Evolutionary conservation across 2,113 vertebrate genomes (phyloP).

Genomic region (Ochotona princeps): DNA sequence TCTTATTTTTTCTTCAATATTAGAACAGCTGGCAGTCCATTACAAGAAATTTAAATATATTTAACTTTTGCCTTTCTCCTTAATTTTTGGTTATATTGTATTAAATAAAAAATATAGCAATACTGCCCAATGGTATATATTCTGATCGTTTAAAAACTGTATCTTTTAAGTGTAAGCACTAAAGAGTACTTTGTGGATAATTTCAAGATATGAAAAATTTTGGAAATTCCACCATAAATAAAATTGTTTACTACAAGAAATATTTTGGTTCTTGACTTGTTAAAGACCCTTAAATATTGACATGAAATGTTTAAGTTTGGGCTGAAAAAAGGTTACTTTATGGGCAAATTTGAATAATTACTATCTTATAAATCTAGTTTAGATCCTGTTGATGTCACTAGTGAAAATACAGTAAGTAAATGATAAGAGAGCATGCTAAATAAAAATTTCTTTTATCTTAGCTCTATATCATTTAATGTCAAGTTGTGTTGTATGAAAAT

Average conservation of each 20-base stretch:
- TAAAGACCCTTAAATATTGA: neutral
- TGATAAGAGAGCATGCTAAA: neutral
- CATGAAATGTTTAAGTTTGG: neutral
- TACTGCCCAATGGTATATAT: conserved; percentile 65
- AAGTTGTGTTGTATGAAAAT: neutral
- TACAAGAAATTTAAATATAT: conserved; percentile 69
- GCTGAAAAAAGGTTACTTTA: neutral
- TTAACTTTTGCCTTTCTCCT: conserved; percentile 69
- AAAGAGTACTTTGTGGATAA: conserved; percentile 74
- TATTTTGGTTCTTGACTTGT: conserved; percentile 69
- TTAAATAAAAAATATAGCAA: conserved; percentile 64
- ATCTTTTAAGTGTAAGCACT: conserved; percentile 69
- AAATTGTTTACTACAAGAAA: conserved; percentile 77
- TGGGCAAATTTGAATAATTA: neutral
- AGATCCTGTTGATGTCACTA: neutral
- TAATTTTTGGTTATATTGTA: conserved; percentile 61
- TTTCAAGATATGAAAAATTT: conserved; percentile 76
- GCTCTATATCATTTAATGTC: neutral
- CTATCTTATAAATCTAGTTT: neutral
- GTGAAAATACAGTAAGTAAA: conserved; percentile 11
- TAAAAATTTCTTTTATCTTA: neutral
- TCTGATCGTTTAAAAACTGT: conserved; percentile 61
- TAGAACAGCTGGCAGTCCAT: conserved; percentile 55
- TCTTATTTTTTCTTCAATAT: conserved; percentile 52
- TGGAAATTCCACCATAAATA: conserved; percentile 83